A percentile compares a stretch with the other conserved stretches of the same genome.
Conservation (phyloP, 1,140 invertebrate species). For the Medauroidea extradentata region DNA sequence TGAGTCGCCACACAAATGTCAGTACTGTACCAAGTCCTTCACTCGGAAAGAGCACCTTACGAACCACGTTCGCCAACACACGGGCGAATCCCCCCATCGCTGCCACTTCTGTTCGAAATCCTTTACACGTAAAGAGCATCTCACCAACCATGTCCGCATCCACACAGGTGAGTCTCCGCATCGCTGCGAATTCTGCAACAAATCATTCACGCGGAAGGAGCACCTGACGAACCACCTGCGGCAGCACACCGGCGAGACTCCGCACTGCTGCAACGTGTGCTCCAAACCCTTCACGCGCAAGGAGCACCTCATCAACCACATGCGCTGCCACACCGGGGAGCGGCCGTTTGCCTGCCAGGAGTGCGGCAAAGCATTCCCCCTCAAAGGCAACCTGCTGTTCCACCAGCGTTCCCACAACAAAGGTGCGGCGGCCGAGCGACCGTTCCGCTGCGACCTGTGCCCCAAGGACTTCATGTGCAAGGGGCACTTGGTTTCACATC, state of each 20-base stretch:
- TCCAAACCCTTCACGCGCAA: slow-evolving; percentile 83
- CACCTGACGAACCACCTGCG: slow-evolving; percentile 74
- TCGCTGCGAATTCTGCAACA: slow-evolving; percentile 74
- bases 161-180: slow-evolving; percentile 76
- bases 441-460: slow-evolving; percentile 93
- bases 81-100: slow-evolving; percentile 62
- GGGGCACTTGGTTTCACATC: slow-evolving; percentile 87
- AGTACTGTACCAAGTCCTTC: slow-evolving; percentile 61
- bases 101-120: slow-evolving; percentile 65
- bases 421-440: slow-evolving; percentile 76
- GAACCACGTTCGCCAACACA: slow-evolving; percentile 63
- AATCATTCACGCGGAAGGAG: slow-evolving; percentile 77
- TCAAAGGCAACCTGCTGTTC: slow-evolving; percentile 87
- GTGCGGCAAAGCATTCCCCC: slow-evolving; percentile 81
- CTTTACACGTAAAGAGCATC: slow-evolving; percentile 86
- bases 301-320: slow-evolving; percentile 71
- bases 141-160: slow-evolving; percentile 80
- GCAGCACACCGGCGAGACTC: slow-evolving; percentile 87
- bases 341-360: slow-evolving; percentile 72
- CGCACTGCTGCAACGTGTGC: slow-evolving; percentile 80
- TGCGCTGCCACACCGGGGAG: slow-evolving; percentile 86
- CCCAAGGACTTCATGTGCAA: slow-evolving; percentile 96
- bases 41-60: slow-evolving; percentile 61
- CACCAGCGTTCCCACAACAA: slow-evolving; percentile 94
- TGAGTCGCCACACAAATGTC: slow-evolving; percentile 48